phyloP scores from a whole-genome alignment of 1,140 invertebrate genomes.

The Calephelis nemesis region DNA sequence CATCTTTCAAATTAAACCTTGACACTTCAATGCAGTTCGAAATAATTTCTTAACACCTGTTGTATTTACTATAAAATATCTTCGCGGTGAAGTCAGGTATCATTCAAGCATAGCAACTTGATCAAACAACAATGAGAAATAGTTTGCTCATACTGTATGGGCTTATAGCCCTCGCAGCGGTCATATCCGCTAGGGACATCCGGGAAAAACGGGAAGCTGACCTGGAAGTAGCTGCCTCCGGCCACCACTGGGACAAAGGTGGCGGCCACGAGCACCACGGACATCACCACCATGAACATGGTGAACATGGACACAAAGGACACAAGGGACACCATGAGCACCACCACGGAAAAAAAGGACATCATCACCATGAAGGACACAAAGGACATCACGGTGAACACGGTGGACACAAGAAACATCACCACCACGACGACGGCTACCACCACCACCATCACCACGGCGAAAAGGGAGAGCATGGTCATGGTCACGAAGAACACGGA shows the following conservation, averaged over 20 bases:
- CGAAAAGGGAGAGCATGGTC: conserved; percentile 85
- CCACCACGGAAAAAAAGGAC: conserved; percentile 83
- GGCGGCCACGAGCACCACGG: conserved; percentile 76
- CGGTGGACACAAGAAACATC: conserved; percentile 85
- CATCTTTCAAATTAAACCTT: conserved; percentile 44
- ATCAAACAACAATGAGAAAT: conserved; percentile 54
- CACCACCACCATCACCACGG: conserved; percentile 84
- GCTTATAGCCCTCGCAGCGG: conserved; percentile 55
- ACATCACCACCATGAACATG: conserved; percentile 79
- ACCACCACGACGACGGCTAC: conserved; percentile 83
- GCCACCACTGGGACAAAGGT: conserved; percentile 74
- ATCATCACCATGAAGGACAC: conserved; percentile 85
- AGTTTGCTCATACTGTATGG: conserved; percentile 55
- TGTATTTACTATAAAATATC: conserved; percentile 64
- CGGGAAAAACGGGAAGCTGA: conserved; percentile 74
- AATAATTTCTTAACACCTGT: conserved; percentile 52
- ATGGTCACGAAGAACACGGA: conserved; percentile 80
- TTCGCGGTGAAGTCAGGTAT: conserved; percentile 46
- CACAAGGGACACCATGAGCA: conserved; percentile 81
- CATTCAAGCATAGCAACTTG: conserved; percentile 53
- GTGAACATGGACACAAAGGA: conserved; percentile 80
- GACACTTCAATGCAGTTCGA: conserved; percentile 38
- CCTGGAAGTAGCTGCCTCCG: conserved; percentile 76
- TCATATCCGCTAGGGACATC: conserved; percentile 49
- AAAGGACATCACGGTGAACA: conserved; percentile 85